These are phyloP conservation scores for Campoplex capitator DNA, from an alignment of 2,888 invertebrate genomes.

Conservation along the genomic window DNA sequence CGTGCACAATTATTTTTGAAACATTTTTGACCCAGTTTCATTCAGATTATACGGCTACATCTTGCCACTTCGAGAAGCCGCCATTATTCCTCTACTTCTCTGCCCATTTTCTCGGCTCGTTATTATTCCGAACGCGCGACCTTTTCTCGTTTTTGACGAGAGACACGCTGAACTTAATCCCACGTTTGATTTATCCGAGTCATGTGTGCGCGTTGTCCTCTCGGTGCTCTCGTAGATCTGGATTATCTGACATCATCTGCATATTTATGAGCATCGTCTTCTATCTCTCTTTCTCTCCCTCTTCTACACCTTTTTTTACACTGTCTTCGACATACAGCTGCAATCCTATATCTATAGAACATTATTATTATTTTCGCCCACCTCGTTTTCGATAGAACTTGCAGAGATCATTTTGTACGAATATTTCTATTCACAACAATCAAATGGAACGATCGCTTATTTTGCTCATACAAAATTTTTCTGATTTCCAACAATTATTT, in stretches of 20 bases:
- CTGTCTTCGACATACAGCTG: conserved; percentile 13
- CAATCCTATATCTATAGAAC: conserved; percentile 29
- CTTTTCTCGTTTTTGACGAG: conserved; percentile 67
- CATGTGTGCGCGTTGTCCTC: conserved; percentile 51
- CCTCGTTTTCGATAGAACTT: conserved; percentile 42
- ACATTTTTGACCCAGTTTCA: not conserved
- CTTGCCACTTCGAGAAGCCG: not conserved
- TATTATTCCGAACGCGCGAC: conserved; percentile 56
- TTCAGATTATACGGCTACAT: not conserved
- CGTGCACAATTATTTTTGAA: not conserved
- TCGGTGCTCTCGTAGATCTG: conserved; percentile 78
- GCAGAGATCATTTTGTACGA: conserved; percentile 13
- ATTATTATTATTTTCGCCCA: conserved; percentile 36
- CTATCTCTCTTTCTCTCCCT: conserved; percentile 66
- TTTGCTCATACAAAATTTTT: no score
- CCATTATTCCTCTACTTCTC: conserved; percentile 35
- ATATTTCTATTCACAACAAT: not conserved
- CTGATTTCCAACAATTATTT: not conserved
- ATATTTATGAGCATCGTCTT: conserved; percentile 80
- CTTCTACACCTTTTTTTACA: conserved; percentile 34
- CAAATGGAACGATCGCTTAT: not conserved
- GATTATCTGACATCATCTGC: conserved; percentile 83
- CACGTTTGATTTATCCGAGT: conserved; percentile 78
- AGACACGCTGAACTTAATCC: conserved; percentile 79
- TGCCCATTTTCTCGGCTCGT: conserved; percentile 36